Evolutionary conservation across 2,113 vertebrate species (phyloP), one percentile per base, ranked within the genome.

Genomic region (Odocoileus hemionus): DNA sequence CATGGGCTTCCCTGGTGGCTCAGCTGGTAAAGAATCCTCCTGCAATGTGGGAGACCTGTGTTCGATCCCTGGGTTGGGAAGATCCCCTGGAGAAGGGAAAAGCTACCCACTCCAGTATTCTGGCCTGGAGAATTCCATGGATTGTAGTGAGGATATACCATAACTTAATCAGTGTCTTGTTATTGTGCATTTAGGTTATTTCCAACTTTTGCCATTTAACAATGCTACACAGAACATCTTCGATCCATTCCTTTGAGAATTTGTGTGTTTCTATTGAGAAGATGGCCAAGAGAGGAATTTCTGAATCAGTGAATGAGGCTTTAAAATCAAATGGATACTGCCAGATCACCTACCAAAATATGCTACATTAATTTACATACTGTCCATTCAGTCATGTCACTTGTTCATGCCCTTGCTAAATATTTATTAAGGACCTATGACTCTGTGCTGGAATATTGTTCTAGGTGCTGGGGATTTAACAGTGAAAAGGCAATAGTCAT

Each of bases 351-450:
- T 67, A 11, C 21, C 57, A 52, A 82, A 28, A 80, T 76, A n/a
- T 28, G 25, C 52, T 33, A 3, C 23, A 36, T 28, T 5, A 9
- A 3, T 55, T 47, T 25, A 83, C 10, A 1, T 7, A 0, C 9
- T 36, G n/a, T n/a, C 30, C 13, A 0, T 39, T 57, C 76, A 57
- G 11, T 76, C 45, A 28, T 79, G 78, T 94, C 79, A n/a, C 30
- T 91, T 45, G 43, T 16, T 64, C 39, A 43, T 4, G 3, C 5
- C 14, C 17, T 28, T 86, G 8, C 15, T 57, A 17, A 76, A n/a
- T 36, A 58, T 86, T 47, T 89, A 47, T 16, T 1, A 6, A 89
- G 28, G 1, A 36, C 25, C 47, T 50, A 15, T 74, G 67, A 74
- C 70, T 80, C 7, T 43, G 13, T 70, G 14, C 47, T 26, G n/a